Conservation (phyloP, 2,113 vertebrate species). For the Chlorodrepanis virens region DNA sequence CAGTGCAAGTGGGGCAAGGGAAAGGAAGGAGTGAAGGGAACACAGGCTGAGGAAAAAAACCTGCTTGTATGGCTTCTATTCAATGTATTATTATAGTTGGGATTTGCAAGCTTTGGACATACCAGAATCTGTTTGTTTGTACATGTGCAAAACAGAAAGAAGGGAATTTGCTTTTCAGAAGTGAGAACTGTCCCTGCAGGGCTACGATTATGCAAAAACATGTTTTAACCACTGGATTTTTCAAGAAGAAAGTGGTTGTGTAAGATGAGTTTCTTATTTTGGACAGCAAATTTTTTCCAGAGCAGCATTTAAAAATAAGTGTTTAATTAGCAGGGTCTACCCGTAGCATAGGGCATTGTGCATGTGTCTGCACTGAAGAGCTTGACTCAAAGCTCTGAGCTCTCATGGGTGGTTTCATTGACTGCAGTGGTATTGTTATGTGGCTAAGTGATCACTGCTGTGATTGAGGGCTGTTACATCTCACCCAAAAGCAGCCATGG, state of each 20-base stretch:
- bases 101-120: neutral
- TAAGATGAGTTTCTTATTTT: neutral
- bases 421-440: neutral
- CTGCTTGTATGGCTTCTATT: neutral
- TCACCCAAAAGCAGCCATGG: slow-evolving; percentile 22
- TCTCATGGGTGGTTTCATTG: slow-evolving; percentile 36
- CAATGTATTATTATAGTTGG: neutral
- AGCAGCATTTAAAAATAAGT: slow-evolving; percentile 14
- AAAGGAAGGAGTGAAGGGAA: neutral
- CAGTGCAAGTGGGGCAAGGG: neutral
- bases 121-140: slow-evolving; percentile 6
- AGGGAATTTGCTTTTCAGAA: neutral
- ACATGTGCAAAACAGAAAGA: neutral
- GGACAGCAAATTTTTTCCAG: neutral
- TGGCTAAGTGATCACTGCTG: neutral
- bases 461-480: slow-evolving; percentile 3
- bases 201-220: neutral
- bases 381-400: neutral
- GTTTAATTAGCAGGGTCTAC: neutral
- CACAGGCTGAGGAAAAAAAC: neutral
- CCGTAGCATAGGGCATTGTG: neutral
- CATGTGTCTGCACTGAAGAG: neutral
- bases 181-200: neutral
- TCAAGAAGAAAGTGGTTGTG: neutral
- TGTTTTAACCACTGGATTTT: slow-evolving; percentile 3